phyloP scores from a whole-genome alignment of 2,797 vertebrate genomes.

The Xenentodon cancila region DNA sequence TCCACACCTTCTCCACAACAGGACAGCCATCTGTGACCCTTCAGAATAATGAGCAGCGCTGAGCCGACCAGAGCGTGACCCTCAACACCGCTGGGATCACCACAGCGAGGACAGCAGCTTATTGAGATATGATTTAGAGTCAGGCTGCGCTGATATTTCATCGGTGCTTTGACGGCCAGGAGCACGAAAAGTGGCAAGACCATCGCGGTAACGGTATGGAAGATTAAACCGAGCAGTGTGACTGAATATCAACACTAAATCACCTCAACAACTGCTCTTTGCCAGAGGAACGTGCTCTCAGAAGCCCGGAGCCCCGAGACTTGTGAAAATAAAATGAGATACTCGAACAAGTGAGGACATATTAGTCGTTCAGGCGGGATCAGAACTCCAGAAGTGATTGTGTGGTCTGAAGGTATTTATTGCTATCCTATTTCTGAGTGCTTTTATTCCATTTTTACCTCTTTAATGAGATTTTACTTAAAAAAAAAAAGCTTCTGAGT shows the following conservation, averaged over 20 bases:
- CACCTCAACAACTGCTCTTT: constrained; percentile 43
- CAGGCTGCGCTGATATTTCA: constrained; percentile 35
- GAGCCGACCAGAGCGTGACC: constrained; percentile 34
- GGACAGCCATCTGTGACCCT: constrained; percentile 8
- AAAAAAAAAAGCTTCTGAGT: too few species aligned
- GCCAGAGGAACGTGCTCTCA: constrained; percentile 18
- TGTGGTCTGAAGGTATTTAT: too few species aligned
- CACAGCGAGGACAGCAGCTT: constrained; percentile 36
- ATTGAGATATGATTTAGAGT: constrained; percentile 60
- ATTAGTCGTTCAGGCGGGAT: constrained; percentile 1
- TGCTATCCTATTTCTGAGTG: too few species aligned
- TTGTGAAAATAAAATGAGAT: constrained; percentile 38
- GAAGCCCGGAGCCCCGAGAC: constrained; percentile 11
- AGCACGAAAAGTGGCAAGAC: constrained; percentile 23
- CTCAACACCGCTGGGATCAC: constrained; percentile 32
- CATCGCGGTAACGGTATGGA: constrained; percentile 41
- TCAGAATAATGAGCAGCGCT: constrained; percentile 21
- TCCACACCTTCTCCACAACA: constrained; percentile 14
- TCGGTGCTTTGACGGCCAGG: constrained; percentile 38
- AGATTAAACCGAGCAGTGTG: constrained; percentile 59
- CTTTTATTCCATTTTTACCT: too few species aligned
- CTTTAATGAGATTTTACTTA: too few species aligned
- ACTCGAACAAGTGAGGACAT: neutral
- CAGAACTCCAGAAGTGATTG: too few species aligned
- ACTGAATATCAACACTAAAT: constrained; percentile 57